phyloP scores from a whole-genome alignment of 2,797 vertebrate species.

The Rallus crepitans region DNA sequence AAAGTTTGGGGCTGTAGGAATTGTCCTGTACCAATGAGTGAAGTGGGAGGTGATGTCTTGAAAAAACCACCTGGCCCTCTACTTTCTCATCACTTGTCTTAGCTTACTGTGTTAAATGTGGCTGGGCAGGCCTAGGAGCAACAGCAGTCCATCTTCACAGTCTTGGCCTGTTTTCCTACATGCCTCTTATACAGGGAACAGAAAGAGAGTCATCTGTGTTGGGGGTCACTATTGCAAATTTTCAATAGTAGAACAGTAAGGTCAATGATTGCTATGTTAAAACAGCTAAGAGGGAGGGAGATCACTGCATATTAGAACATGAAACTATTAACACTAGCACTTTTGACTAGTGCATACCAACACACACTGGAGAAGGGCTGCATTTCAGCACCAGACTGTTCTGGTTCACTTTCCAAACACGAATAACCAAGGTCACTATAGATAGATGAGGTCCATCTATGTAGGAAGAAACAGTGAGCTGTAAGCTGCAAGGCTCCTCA shows the following conservation, averaged over 20 bases:
- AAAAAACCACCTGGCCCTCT: not conserved
- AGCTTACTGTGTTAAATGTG: not conserved
- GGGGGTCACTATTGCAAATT: not conserved
- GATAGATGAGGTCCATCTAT: not conserved
- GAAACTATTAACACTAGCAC: not conserved
- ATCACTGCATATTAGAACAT: not conserved
- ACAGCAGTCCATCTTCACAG: not conserved
- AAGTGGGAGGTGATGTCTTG: not conserved
- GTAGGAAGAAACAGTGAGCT: not conserved
- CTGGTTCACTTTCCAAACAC: not conserved
- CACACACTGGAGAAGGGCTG: not conserved
- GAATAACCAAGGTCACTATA: not conserved
- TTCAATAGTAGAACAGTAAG: not conserved
- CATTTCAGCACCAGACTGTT: not conserved
- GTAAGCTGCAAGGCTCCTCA: not conserved
- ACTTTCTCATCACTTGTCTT: not conserved
- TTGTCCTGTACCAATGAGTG: not conserved
- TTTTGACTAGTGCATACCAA: not conserved
- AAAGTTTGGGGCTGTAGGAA: not conserved
- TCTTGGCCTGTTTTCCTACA: not conserved
- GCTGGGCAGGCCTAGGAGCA: not conserved
- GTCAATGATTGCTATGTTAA: not conserved
- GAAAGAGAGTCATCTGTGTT: rapidly evolving
- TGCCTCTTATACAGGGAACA: not conserved
- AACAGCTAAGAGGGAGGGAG: not conserved